Conservation (phyloP, 2,888 invertebrate species). For the Aphodius granarius region DNA sequence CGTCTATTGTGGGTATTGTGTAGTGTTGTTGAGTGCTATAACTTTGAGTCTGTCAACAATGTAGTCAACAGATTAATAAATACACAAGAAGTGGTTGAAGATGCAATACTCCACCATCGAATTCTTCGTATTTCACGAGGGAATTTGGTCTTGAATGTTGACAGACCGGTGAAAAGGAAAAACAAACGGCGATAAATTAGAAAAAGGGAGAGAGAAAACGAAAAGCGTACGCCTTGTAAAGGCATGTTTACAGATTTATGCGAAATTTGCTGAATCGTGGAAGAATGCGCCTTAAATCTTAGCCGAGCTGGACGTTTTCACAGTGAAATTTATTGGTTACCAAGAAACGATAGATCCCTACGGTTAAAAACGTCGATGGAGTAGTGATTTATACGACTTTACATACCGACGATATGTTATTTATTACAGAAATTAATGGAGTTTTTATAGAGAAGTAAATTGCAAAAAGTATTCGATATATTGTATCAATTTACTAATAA, state of each 20-base stretch:
- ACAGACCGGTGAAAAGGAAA: neutral
- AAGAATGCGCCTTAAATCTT: conserved; percentile 23
- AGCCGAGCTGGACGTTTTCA: conserved; percentile 10
- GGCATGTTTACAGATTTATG: conserved; percentile 18
- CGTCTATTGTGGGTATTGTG: neutral
- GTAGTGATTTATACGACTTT: neutral
- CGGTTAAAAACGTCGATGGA: neutral
- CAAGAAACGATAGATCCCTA: conserved; percentile 14
- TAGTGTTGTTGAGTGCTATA: no score
- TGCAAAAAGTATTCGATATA: no score
- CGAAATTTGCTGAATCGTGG: conserved; percentile 18
- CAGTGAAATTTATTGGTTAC: conserved; percentile 15
- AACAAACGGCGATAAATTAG: conserved; percentile 1
- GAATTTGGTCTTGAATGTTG: neutral
- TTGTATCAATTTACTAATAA: no score
- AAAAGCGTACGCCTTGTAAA: neutral
- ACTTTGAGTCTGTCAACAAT: no score
- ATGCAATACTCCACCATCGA: neutral
- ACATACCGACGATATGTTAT: neutral
- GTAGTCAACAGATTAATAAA: no score
- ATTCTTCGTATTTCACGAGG: neutral
- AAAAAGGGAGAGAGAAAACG: neutral
- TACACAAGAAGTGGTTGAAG: neutral
- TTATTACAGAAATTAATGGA: no score
- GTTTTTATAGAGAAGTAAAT: no score